A percentile compares a stretch with the other conserved stretches of the same genome.
Evolutionary conservation across 2,888 invertebrate species (phyloP).

Genomic region (Chouioia cunea): DNA sequence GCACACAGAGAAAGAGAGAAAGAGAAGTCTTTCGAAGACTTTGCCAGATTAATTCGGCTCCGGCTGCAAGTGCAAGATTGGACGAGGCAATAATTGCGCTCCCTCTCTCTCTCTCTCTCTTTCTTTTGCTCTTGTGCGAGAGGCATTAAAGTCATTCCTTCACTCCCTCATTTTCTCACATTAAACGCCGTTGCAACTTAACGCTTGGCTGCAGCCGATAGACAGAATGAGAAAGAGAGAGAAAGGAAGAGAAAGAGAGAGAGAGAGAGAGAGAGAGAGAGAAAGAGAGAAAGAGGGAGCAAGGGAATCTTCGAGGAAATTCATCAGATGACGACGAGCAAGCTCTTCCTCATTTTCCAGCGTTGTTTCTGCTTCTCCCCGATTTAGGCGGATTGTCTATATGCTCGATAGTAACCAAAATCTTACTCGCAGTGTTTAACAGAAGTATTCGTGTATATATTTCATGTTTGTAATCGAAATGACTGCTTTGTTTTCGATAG

Average conservation of each 20-base stretch:
- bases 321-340: slow-evolving; percentile 12
- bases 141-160: slow-evolving; percentile 1
- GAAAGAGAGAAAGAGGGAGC: not conserved
- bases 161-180: slow-evolving; percentile 35
- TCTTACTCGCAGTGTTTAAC: no score
- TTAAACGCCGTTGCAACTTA: slow-evolving; percentile 42
- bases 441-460: no score
- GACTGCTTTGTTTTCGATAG: no score
- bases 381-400: no score
- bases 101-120: slow-evolving; percentile 9
- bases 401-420: no score
- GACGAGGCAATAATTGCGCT: slow-evolving; percentile 43
- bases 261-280: no score
- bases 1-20: slow-evolving; percentile 29
- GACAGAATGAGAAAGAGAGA: no score
- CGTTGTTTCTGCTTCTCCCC: not conserved
- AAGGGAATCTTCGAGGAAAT: slow-evolving; percentile 17
- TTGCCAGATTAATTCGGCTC: slow-evolving; percentile 56
- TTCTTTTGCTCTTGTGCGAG: slow-evolving; percentile 6
- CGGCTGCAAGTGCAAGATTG: slow-evolving; percentile 44
- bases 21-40: slow-evolving; percentile 57
- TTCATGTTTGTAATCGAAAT: no score
- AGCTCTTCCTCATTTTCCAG: slow-evolving; percentile 4
- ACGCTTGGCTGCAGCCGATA: slow-evolving; percentile 38
- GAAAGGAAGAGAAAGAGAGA: no score